phyloP scores from a whole-genome alignment of 1,140 invertebrate species.

The Drosophila sp. region DNA sequence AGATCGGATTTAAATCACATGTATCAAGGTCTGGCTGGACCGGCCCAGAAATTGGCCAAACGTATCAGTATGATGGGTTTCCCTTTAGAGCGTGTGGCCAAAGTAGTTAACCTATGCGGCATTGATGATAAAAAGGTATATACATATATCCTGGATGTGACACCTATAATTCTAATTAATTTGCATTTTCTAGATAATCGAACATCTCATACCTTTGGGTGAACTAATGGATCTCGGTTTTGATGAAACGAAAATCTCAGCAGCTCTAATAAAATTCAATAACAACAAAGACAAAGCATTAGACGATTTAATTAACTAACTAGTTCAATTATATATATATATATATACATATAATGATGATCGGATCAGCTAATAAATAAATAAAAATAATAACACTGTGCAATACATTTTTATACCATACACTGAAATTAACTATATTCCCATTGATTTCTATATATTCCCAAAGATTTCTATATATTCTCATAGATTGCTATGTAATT shows the following conservation, averaged over 20 bases:
- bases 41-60: constrained; percentile 87
- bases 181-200: constrained; percentile 84
- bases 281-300: constrained; percentile 94
- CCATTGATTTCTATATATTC: too few relatives aligned
- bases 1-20: constrained; percentile 74
- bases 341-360: constrained; percentile 9
- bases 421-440: too few relatives aligned
- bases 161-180: not conserved
- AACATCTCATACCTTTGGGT: constrained; percentile 87
- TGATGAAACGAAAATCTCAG: constrained; percentile 88
- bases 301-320: constrained; percentile 90
- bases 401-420: not conserved
- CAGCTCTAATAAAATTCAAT: constrained; percentile 89
- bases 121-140: constrained; percentile 93
- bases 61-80: constrained; percentile 94
- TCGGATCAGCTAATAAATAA: constrained; percentile 27
- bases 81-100: constrained; percentile 88
- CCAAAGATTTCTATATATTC: too few relatives aligned
- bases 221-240: constrained; percentile 93
- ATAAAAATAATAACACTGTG: not conserved
- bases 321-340: constrained; percentile 83
- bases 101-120: constrained; percentile 89
- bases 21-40: constrained; percentile 85
- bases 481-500: too few relatives aligned
- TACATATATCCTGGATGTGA: not conserved